Conservation (phyloP, 2,797 vertebrate genomes). For the Urocyon cinereoargenteus region DNA sequence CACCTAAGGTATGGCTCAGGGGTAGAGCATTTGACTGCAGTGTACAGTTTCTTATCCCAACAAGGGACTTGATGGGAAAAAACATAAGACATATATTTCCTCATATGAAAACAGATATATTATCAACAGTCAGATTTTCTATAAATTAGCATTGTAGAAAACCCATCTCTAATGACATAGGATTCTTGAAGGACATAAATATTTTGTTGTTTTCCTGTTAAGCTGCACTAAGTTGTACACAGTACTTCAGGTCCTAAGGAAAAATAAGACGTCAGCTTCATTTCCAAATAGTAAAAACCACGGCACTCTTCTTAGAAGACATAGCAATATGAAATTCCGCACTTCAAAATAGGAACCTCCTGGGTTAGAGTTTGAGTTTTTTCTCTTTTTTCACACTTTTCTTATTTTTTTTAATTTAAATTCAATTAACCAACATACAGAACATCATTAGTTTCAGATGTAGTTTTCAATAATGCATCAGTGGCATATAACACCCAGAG, state of each 20-base stretch:
- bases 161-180: background rate
- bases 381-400: background rate
- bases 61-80: background rate
- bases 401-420: too few relatives aligned
- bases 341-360: background rate
- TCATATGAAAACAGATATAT: slow-evolving; percentile 26
- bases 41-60: background rate
- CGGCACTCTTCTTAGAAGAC: background rate
- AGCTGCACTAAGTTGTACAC: background rate
- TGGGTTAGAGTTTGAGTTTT: background rate
- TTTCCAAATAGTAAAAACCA: background rate
- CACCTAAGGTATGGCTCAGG: background rate
- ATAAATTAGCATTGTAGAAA: slow-evolving; percentile 25
- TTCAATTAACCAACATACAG: too few relatives aligned
- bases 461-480: too few relatives aligned
- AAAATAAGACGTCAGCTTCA: background rate
- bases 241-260: background rate
- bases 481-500: too few relatives aligned
- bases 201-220: slow-evolving; percentile 7
- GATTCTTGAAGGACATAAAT: background rate
- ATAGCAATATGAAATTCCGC: background rate
- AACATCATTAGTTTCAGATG: too few relatives aligned
- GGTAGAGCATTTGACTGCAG: too few relatives aligned
- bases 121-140: background rate
- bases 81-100: background rate